Evolutionary conservation across 2,888 invertebrate genomes (phyloP).

Genomic region (Drosophila testacea): DNA sequence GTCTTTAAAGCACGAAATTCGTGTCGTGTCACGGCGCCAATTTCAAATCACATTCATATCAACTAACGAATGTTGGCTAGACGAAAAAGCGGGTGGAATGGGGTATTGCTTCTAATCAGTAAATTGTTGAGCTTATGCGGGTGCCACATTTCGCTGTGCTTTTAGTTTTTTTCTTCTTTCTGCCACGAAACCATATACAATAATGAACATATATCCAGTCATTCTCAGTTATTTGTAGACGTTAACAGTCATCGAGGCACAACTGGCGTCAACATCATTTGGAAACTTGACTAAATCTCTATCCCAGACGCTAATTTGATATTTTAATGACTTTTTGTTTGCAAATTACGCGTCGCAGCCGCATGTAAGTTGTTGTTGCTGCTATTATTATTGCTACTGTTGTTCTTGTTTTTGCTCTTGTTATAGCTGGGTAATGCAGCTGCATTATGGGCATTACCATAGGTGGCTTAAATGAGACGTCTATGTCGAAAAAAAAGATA

Average conservation of each 20-base stretch:
- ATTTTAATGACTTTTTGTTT: conserved; percentile 74
- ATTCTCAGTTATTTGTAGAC: conserved; percentile 42
- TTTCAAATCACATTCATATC: conserved; percentile 6
- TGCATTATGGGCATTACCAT: conserved; percentile 7
- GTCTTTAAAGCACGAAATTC: not conserved
- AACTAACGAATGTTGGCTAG: conserved; percentile 9
- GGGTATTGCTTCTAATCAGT: conserved; percentile 43
- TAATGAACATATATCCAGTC: conserved; percentile 19
- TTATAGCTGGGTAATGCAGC: conserved; percentile 18
- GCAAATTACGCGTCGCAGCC: conserved; percentile 60
- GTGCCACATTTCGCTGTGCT: conserved; percentile 53
- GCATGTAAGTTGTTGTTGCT: conserved; percentile 28
- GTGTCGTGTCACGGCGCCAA: conserved; percentile 13
- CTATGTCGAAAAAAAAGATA: conserved; percentile 35
- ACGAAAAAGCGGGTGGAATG: conserved; percentile 2
- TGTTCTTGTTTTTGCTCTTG: conserved; percentile 4
- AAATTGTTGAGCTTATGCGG: conserved; percentile 57
- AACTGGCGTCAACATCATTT: conserved; percentile 46
- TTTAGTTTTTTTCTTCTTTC: conserved; percentile 52
- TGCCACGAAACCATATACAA: conserved; percentile 12
- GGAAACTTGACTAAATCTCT: conserved; percentile 57
- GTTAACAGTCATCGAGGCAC: conserved; percentile 38
- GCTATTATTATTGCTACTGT: conserved; percentile 1
- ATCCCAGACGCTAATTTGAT: conserved; percentile 73
- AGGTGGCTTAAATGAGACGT: conserved; percentile 29